These are phyloP conservation scores for Pseudochirops cupreus DNA, from an alignment of 2,797 vertebrate species.

Conservation along the genomic window DNA sequence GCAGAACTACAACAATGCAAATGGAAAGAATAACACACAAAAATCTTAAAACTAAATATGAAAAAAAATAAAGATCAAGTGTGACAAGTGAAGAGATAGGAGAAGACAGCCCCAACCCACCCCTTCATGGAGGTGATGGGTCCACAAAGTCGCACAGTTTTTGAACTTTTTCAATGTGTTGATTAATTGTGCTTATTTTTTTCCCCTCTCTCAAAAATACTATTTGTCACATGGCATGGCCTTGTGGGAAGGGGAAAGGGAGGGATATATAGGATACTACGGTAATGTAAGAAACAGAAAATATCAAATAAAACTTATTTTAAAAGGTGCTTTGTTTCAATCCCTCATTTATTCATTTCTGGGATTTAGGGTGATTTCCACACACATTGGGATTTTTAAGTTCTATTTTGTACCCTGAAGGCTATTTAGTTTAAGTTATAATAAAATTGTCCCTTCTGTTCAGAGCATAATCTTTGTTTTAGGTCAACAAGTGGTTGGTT, in stretches of 20 bases:
- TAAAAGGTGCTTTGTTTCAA: background rate
- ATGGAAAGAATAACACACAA: too few relatives aligned
- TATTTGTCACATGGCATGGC: background rate
- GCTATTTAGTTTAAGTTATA: background rate
- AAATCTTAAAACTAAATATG: background rate
- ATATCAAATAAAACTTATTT: background rate
- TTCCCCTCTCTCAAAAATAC: background rate
- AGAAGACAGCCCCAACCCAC: background rate
- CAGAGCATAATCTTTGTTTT: background rate
- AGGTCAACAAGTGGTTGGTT: background rate
- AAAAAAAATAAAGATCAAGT: background rate
- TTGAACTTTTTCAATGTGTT: background rate
- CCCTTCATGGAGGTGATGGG: background rate
- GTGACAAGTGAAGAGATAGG: background rate
- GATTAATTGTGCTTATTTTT: background rate
- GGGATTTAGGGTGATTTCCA: constrained; percentile 4
- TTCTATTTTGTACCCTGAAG: background rate
- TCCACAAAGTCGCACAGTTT: background rate
- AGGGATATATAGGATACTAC: background rate
- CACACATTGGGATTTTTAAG: constrained; percentile 1
- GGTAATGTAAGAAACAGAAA: background rate
- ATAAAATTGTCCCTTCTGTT: background rate
- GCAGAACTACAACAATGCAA: too few relatives aligned
- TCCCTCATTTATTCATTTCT: background rate
- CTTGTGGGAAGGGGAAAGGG: background rate